Percentiles rank a stretch among this genome's conserved stretches.
These are phyloP conservation scores for Pocillopora grandis DNA, from an alignment of 92 coral and sea anemone genomes.

Conservation along the genomic window DNA sequence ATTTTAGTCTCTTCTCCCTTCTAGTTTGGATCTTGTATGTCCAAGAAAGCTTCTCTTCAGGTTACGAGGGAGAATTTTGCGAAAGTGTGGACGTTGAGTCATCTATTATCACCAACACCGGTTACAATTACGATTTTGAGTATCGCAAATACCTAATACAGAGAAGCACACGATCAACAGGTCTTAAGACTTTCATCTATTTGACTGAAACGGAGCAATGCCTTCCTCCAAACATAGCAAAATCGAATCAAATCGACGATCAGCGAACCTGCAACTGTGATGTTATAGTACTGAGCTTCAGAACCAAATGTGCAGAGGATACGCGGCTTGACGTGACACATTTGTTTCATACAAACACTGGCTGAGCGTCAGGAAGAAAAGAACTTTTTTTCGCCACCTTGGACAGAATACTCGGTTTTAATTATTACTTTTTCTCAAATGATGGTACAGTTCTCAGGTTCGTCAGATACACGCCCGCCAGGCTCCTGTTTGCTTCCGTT, in stretches of 20 bases:
- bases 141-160: neutral
- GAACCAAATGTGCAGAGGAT: constrained; percentile 2
- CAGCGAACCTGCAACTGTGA: constrained; percentile 38
- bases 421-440: constrained; percentile 44
- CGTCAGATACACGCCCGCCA: constrained; percentile 33
- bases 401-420: constrained; percentile 23
- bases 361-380: constrained; percentile 47
- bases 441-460: constrained; percentile 25
- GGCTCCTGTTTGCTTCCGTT: constrained; percentile 28
- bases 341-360: constrained; percentile 25
- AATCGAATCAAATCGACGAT: constrained; percentile 34
- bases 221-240: constrained; percentile 1
- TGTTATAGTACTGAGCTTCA: constrained; percentile 49
- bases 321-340: constrained; percentile 21
- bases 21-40: no score
- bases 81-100: neutral
- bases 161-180: neutral
- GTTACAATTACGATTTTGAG: neutral
- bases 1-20: no score
- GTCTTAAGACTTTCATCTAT: constrained; percentile 32
- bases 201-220: constrained; percentile 51
- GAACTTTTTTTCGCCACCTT: constrained; percentile 20
- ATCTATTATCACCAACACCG: neutral
- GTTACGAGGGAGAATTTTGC: no score
- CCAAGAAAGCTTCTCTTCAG: no score